A percentile compares a stretch with the other conserved stretches of the same genome.
Evolutionary conservation across 2,888 invertebrate species (phyloP).

Genomic region (Iphiclides podalirius): DNA sequence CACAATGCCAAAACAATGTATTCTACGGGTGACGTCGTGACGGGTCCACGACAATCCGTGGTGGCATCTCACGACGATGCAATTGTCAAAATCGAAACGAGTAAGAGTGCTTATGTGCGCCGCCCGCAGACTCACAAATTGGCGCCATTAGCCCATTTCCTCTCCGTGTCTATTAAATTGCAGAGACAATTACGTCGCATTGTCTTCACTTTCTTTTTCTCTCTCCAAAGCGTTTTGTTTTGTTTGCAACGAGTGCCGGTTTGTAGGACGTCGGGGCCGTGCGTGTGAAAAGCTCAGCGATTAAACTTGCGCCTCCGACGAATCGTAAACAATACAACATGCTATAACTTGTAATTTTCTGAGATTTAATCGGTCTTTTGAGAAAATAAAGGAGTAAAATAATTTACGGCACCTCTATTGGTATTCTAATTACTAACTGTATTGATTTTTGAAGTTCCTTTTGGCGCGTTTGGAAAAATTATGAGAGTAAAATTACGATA

Average conservation of each 20-base stretch:
- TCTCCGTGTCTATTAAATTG: slow-evolving; percentile 45
- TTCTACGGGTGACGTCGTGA: slow-evolving; percentile 44
- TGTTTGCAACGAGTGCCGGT: slow-evolving; percentile 1
- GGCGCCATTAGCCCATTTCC: slow-evolving; percentile 53
- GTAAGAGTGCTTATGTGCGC: slow-evolving; percentile 42
- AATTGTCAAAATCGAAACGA: slow-evolving; percentile 55
- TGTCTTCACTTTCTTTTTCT: slow-evolving; percentile 37
- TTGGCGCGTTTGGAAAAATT: no score
- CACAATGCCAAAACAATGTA: slow-evolving; percentile 25
- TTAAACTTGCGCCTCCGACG: slow-evolving; percentile 2
- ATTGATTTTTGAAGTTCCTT: no score
- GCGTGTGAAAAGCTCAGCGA: slow-evolving; percentile 14
- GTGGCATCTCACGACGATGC: slow-evolving; percentile 62
- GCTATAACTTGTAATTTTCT: no score
- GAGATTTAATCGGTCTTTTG: no score
- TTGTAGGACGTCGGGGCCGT: slow-evolving; percentile 20
- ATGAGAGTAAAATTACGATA: no score
- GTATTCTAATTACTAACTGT: no score
- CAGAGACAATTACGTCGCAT: slow-evolving; percentile 44
- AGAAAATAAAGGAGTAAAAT: no score
- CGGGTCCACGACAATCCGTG: slow-evolving; percentile 44
- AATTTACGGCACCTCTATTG: no score
- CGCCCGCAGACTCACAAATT: slow-evolving; percentile 52
- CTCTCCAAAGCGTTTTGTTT: slow-evolving; percentile 28
- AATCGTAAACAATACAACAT: slow-evolving; percentile 2